Conservation (phyloP, 1,140 invertebrate species). For the Caenorhabditis latens region DNA sequence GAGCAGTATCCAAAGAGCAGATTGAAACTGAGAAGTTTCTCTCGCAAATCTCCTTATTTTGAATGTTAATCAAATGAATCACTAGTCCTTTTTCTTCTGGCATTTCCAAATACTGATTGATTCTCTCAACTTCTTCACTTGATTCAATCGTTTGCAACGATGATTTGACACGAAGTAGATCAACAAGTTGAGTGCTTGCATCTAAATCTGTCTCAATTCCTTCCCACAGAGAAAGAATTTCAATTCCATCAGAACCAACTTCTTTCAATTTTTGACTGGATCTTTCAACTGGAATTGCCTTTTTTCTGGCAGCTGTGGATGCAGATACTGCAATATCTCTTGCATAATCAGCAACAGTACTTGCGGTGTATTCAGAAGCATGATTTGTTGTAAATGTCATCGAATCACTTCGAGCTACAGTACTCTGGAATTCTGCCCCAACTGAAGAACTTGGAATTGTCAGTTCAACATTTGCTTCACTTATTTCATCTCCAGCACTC, state of each 20-base stretch:
- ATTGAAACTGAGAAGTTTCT: neutral
- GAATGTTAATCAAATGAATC: slow-evolving; percentile 19
- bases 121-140: slow-evolving; percentile 54
- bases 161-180: slow-evolving; percentile 28
- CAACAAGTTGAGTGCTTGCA: slow-evolving; percentile 33
- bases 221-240: slow-evolving; percentile 63
- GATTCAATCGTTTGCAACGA: slow-evolving; percentile 33
- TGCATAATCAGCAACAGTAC: slow-evolving; percentile 27
- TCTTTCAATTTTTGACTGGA: slow-evolving; percentile 51
- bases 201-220: slow-evolving; percentile 62
- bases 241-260: slow-evolving; percentile 49
- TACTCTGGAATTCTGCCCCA: slow-evolving; percentile 7
- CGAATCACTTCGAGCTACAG: slow-evolving; percentile 36
- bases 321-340: neutral
- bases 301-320: neutral
- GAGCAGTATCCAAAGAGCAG: slow-evolving; percentile 18
- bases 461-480: slow-evolving; percentile 47
- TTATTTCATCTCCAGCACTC: slow-evolving; percentile 52
- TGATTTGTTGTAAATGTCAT: slow-evolving; percentile 7
- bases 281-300: slow-evolving; percentile 6
- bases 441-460: slow-evolving; percentile 35
- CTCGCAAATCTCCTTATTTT: neutral
- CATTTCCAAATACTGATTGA: slow-evolving; percentile 48
- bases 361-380: slow-evolving; percentile 14
- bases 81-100: slow-evolving; percentile 52